phyloP scores from a whole-genome alignment of 2,113 vertebrate genomes.

The Suncus etruscus region DNA sequence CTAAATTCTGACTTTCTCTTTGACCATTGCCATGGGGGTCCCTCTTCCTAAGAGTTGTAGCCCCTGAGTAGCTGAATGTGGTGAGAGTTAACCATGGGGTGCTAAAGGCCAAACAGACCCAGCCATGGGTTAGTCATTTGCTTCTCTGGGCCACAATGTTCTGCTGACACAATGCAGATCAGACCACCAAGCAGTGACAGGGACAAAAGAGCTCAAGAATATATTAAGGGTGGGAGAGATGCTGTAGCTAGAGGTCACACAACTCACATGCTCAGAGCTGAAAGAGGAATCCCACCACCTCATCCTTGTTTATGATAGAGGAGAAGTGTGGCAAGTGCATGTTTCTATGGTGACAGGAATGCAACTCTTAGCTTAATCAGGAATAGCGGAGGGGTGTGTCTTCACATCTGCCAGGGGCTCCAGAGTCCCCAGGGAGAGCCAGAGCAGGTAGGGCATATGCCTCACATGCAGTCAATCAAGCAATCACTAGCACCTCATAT shows the following conservation, averaged over 20 bases:
- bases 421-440: neutral
- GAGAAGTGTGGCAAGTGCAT: constrained; percentile 81
- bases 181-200: neutral
- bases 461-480: too few species aligned
- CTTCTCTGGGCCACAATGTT: neutral
- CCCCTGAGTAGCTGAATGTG: neutral
- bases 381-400: constrained; percentile 27
- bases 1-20: neutral
- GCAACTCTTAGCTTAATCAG: constrained; percentile 62
- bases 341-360: constrained; percentile 88
- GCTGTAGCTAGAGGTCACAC: neutral
- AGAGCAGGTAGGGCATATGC: too few species aligned
- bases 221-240: too few species aligned
- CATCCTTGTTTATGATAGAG: constrained; percentile 80
- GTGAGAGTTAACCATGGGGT: neutral
- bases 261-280: neutral
- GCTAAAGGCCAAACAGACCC: neutral
- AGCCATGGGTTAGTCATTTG: neutral
- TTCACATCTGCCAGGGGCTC: constrained; percentile 11
- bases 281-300: constrained; percentile 18
- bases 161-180: neutral
- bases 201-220: neutral
- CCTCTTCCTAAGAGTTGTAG: neutral
- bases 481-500: too few species aligned
- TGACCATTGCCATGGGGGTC: neutral